A percentile compares a stretch with the other conserved stretches of the same genome.
These are phyloP conservation scores for Hippocampus kuda DNA, from an alignment of 2,797 vertebrate genomes.

Conservation along the genomic window DNA sequence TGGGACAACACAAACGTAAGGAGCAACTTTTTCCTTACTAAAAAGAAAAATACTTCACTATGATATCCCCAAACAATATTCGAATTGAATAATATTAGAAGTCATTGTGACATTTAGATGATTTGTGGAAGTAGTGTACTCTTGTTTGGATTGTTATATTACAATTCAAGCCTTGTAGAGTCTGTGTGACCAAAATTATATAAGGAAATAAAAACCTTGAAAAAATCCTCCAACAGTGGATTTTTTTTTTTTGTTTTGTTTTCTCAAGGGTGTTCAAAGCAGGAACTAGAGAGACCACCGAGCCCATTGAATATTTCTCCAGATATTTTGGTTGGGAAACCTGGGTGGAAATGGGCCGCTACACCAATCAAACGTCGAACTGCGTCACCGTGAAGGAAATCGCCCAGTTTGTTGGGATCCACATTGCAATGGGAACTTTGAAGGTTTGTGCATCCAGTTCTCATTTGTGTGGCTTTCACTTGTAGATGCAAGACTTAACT, in stretches of 20 bases:
- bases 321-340: conserved; percentile 64
- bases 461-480: neutral
- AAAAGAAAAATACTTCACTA: neutral
- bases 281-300: conserved; percentile 8
- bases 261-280: conserved; percentile 2
- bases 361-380: conserved; percentile 48
- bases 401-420: conserved; percentile 69
- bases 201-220: neutral
- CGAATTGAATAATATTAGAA: neutral
- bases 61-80: neutral
- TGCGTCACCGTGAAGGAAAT: conserved; percentile 59
- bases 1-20: conserved; percentile 37
- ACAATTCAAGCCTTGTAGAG: no score
- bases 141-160: no score
- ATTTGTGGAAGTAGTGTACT: neutral
- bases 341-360: conserved; percentile 63
- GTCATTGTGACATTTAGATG: neutral
- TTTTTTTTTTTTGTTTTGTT: neutral
- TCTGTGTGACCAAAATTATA: no score
- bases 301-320: conserved; percentile 66
- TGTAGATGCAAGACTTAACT: neutral
- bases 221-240: neutral
- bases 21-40: conserved; percentile 6
- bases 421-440: conserved; percentile 75
- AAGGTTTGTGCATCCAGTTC: conserved; percentile 51